Base-by-base conservation (phyloP, 2,113 vertebrate species). In the Pogona vitticeps region DNA sequence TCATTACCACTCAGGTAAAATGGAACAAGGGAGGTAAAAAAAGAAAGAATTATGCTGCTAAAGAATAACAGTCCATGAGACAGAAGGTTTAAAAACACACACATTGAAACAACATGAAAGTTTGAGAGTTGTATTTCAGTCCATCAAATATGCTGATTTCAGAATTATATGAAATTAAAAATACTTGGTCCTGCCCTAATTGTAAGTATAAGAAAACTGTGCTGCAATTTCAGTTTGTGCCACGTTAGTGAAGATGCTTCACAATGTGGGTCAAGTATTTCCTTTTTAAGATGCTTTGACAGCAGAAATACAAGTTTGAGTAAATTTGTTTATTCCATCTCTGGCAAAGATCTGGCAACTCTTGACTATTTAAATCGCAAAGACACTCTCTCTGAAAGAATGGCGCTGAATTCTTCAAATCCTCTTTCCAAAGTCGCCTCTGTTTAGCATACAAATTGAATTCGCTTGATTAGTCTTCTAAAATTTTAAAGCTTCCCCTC, bases 361-460 rank as follows among this genome's bases (percentile, higher is more conserved):
- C 1, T 58, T 42, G 36, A 15, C 63, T 80, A 61, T 59, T 80
- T 80, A 75, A 81, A 73, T 80, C 85, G 85, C 68, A 86, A 86
- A 80, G 58, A 46, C 78, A 73, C 73, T 28, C 78, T 81, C 85
- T 86, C 73, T 70, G 78, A 86, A 65, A 31, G 78, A 80, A 81
- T 63, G 31, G 68, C 36, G 18, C 36, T 52, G n/a, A 23, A 52
- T 86, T 80, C 70, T 80, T 86, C 58, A 52, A 77, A 85, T 85
- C 75, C 83, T 36, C 63, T 85, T 85, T 85, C 83, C 73, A 77
- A 63, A 86, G 77, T 46, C 77, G 38, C 46, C 80, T 80, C 85
- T 75, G 76, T 73, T 80, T 86, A 75, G 85, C 85, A 86, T 75
- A 63, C 78, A 81, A 75, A 56, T 81, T 73, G 70, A 75, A 56